phyloP scores from a whole-genome alignment of 2,888 invertebrate species.

The Rhamphomyia laevipes region DNA sequence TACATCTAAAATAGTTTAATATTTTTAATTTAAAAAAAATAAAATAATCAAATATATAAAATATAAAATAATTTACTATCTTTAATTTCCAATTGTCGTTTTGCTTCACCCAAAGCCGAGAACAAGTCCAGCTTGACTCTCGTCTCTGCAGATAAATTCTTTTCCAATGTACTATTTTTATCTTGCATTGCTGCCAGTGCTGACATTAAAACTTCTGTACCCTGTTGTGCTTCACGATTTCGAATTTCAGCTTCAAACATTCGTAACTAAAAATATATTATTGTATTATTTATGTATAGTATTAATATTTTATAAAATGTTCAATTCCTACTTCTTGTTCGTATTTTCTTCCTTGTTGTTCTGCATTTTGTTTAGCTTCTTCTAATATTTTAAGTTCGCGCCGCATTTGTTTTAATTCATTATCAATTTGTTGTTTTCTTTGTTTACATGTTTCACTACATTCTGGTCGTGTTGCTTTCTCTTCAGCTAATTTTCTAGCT shows the following conservation, averaged over 20 bases:
- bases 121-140: conserved; percentile 96
- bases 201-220: conserved; percentile 65
- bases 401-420: conserved; percentile 52
- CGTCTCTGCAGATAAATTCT: conserved; percentile 90
- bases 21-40: background rate
- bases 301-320: background rate
- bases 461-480: conserved; percentile 43
- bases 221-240: conserved; percentile 37
- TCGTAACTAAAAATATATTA: conserved; percentile 23
- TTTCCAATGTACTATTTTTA: conserved; percentile 84
- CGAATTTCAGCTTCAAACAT: conserved; percentile 34
- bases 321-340: conserved; percentile 32
- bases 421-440: conserved; percentile 54
- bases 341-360: conserved; percentile 34
- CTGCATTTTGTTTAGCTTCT: conserved; percentile 44
- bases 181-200: conserved; percentile 77
- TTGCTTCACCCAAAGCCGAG: conserved; percentile 91
- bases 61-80: conserved; percentile 53
- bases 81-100: conserved; percentile 75
- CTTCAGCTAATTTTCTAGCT: conserved; percentile 45
- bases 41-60: background rate
- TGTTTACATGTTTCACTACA: conserved; percentile 56
- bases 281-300: background rate
- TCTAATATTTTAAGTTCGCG: conserved; percentile 54
- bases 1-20: conserved; percentile 44